Evolutionary conservation across 2,888 invertebrate species (phyloP).

Genomic region (Cetonia aurata): DNA sequence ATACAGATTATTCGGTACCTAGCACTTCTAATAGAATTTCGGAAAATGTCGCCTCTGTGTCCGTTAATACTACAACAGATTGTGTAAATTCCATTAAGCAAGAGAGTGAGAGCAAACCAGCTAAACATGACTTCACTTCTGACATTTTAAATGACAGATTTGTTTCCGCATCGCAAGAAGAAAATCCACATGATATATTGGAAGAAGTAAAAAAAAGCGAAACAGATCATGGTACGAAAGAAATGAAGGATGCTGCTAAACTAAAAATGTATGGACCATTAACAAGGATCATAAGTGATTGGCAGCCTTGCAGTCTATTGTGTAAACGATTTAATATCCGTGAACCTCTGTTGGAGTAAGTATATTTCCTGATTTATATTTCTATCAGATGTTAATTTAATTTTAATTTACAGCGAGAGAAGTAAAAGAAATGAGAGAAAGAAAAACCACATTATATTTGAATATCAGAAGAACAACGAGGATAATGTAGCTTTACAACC

Average conservation of each 20-base stretch:
- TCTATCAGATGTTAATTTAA: not conserved
- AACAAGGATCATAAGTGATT: constrained; percentile 76
- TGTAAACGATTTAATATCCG: constrained; percentile 96
- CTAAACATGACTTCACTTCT: not conserved
- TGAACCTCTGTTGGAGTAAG: constrained; percentile 80
- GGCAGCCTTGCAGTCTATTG: constrained; percentile 87
- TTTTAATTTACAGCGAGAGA: constrained; percentile 61
- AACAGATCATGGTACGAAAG: constrained; percentile 66
- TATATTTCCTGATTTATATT: constrained; percentile 39
- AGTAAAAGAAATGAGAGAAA: constrained; percentile 72
- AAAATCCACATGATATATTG: constrained; percentile 64
- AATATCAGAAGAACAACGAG: constrained; percentile 74
- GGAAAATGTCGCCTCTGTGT: not conserved
- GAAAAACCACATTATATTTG: constrained; percentile 81
- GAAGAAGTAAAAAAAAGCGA: constrained; percentile 58
- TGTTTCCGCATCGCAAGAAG: constrained; percentile 70
- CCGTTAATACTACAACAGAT: not conserved
- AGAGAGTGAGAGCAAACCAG: not conserved
- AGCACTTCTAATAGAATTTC: constrained; percentile 8
- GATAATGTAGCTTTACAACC: constrained; percentile 54
- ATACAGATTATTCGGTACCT: constrained; percentile 1
- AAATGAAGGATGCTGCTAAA: constrained; percentile 78
- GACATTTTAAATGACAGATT: constrained; percentile 69
- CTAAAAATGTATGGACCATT: constrained; percentile 83
- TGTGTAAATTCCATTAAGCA: not conserved